A percentile compares a stretch with the other conserved stretches of the same genome.
phyloP scores from a whole-genome alignment of 1,140 invertebrate species.

The Megathymus violae region DNA sequence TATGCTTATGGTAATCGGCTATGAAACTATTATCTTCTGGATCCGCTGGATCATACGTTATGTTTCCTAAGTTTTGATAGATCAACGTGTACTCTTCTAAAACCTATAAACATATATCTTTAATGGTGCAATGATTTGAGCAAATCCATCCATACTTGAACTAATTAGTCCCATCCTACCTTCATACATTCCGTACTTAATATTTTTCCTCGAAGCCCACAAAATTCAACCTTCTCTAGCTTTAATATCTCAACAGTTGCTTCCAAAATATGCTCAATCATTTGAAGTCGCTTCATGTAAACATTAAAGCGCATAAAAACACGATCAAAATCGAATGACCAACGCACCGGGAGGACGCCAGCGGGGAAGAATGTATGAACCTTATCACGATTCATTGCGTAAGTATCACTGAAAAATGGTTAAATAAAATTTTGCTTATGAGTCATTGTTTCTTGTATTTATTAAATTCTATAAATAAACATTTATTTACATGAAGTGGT shows the following conservation, averaged over 20 bases:
- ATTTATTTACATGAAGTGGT: slow-evolving; percentile 81
- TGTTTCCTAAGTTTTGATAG: slow-evolving; percentile 88
- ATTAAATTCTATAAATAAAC: background rate
- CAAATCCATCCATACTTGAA: background rate
- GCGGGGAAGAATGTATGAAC: slow-evolving; percentile 73
- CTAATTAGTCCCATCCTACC: slow-evolving; percentile 46
- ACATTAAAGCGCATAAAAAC: slow-evolving; percentile 89
- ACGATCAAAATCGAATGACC: slow-evolving; percentile 89
- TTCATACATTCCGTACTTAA: slow-evolving; percentile 84
- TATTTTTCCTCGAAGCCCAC: slow-evolving; percentile 89
- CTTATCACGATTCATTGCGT: slow-evolving; percentile 77
- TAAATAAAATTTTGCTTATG: slow-evolving; percentile 5
- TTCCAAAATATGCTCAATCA: slow-evolving; percentile 88
- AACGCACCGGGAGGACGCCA: slow-evolving; percentile 83
- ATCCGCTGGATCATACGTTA: slow-evolving; percentile 83
- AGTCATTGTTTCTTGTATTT: no score
- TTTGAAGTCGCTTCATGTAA: slow-evolving; percentile 86
- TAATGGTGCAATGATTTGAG: no score
- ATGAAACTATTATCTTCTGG: slow-evolving; percentile 87
- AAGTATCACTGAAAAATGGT: slow-evolving; percentile 59
- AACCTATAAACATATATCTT: slow-evolving; percentile 60
- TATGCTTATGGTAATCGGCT: slow-evolving; percentile 86
- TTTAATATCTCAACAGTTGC: slow-evolving; percentile 92
- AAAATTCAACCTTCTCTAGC: slow-evolving; percentile 93
- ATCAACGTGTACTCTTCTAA: slow-evolving; percentile 89